These are phyloP conservation scores for Stictocephala bisonia DNA, from an alignment of 2,888 invertebrate species.

Conservation along the genomic window DNA sequence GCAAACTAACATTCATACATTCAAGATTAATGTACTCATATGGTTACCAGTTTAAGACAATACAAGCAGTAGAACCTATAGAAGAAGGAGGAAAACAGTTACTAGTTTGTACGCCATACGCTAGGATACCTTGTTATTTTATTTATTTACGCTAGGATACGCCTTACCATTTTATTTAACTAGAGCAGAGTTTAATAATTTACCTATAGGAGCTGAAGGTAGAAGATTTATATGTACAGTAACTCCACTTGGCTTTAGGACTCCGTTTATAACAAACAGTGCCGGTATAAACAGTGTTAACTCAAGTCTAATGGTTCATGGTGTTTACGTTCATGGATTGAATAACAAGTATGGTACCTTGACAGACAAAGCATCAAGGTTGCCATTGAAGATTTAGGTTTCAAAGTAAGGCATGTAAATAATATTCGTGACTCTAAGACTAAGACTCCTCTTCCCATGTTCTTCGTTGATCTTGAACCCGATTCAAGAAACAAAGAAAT, in stretches of 20 bases:
- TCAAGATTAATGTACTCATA: constrained; percentile 4
- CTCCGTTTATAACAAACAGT: constrained; percentile 9
- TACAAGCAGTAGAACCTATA: neutral
- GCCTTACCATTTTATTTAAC: constrained; percentile 12
- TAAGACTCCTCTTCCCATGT: no score
- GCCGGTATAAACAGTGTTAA: constrained; percentile 8
- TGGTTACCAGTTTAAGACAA: constrained; percentile 11
- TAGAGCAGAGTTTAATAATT: neutral
- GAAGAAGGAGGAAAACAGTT: neutral
- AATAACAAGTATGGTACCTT: constrained; percentile 22
- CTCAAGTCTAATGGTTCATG: neutral
- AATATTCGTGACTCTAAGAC: no score
- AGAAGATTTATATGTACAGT: neutral
- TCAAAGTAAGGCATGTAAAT: no score
- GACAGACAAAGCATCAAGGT: no score
- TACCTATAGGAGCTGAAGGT: neutral
- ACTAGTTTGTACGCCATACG: neutral
- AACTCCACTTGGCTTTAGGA: neutral
- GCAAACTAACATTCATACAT: neutral
- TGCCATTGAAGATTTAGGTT: no score
- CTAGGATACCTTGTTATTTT: constrained; percentile 4
- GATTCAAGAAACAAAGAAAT: no score
- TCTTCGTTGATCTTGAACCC: no score
- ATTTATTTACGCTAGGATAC: no score
- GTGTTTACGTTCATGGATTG: neutral